phyloP scores from a whole-genome alignment of 37 sponge, comb jelly and placozoan species.

The Aphrocallistes beatrix region DNA sequence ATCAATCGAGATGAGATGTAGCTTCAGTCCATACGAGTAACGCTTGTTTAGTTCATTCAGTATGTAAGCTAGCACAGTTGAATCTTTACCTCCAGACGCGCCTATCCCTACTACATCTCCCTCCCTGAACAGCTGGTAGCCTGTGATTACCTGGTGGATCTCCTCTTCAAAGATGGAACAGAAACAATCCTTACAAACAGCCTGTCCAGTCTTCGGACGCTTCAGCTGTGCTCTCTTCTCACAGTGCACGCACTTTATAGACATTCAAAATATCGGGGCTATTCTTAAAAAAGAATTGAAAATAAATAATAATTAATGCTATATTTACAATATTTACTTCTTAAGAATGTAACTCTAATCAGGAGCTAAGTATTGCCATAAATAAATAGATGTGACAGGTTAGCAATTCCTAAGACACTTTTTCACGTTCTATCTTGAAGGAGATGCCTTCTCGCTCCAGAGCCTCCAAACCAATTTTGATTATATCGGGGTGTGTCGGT shows the following conservation, averaged over 20 bases:
- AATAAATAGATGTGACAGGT: too few species aligned
- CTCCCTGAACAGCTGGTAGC: conserved; percentile 49
- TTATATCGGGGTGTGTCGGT: background rate
- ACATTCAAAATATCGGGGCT: conserved; percentile 21
- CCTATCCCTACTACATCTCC: conserved; percentile 85
- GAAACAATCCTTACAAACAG: conserved; percentile 79
- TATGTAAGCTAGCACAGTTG: conserved; percentile 86
- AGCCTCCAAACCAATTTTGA: background rate
- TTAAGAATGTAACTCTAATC: too few species aligned
- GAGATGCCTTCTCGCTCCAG: background rate
- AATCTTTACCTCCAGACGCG: conserved; percentile 94
- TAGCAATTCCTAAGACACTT: background rate
- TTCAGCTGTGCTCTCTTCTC: conserved; percentile 57
- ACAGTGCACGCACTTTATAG: conserved; percentile 41
- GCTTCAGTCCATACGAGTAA: conserved; percentile 60
- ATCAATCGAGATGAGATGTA: conserved; percentile 79
- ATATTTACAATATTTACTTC: background rate
- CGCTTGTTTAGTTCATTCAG: conserved; percentile 87
- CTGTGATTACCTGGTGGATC: conserved; percentile 69
- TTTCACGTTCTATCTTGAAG: background rate
- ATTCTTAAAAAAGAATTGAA: background rate
- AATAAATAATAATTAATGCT: background rate
- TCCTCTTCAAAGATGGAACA: conserved; percentile 69
- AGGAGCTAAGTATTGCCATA: background rate
- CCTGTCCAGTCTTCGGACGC: conserved; percentile 89